phyloP scores from a whole-genome alignment of 2,888 invertebrate species.

The Noctua pronuba region DNA sequence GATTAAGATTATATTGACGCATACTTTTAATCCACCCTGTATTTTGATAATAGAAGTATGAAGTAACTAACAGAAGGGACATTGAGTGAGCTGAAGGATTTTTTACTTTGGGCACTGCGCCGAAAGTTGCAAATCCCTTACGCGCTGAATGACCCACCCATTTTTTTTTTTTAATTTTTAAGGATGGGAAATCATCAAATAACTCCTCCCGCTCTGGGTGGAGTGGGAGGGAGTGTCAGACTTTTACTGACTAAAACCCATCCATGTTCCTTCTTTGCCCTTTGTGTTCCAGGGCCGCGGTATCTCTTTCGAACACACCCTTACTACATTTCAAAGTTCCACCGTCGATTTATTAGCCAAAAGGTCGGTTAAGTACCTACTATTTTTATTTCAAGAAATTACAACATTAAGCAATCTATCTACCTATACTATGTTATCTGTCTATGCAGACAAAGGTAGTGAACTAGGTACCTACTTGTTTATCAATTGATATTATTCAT shows the following conservation, averaged over 20 bases:
- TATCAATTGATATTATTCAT: conserved; percentile 35
- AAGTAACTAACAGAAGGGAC: background rate
- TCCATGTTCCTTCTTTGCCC: no score
- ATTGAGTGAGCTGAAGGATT: background rate
- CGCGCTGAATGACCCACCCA: background rate
- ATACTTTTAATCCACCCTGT: conserved; percentile 11
- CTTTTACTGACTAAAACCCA: no score
- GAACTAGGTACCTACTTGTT: conserved; percentile 31
- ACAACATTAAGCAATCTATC: conserved; percentile 3
- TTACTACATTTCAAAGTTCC: background rate
- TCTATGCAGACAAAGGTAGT: conserved; percentile 15
- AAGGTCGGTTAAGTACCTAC: no score
- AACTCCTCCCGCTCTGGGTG: no score
- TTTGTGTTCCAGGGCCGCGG: no score
- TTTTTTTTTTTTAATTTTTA: no score
- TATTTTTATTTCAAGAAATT: conserved; percentile 11
- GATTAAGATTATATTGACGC: conserved; percentile 24
- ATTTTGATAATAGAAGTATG: background rate
- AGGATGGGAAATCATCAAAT: no score
- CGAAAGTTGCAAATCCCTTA: background rate
- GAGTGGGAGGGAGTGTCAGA: no score
- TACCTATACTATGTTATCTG: conserved; percentile 6
- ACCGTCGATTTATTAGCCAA: background rate
- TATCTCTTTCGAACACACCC: no score
- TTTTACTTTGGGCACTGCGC: background rate